Conservation (phyloP, 2,113 vertebrate species). For the Malurus melanocephalus region DNA sequence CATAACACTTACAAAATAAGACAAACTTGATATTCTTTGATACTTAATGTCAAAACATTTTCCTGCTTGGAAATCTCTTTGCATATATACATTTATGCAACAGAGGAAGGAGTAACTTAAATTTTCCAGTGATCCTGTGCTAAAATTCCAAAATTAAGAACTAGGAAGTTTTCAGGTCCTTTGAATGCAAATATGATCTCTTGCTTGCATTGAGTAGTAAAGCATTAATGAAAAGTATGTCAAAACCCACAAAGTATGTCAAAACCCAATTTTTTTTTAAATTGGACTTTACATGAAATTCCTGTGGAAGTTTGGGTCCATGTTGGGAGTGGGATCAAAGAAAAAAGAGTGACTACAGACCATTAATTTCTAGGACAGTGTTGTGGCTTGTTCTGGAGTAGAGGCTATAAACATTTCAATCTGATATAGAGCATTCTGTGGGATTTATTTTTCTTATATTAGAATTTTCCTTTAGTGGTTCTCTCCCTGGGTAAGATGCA, state of each 20-base stretch:
- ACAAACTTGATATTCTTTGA: not conserved
- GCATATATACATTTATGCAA: not conserved
- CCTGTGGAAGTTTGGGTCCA: not conserved
- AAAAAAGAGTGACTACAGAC: not conserved
- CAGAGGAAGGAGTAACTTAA: not conserved
- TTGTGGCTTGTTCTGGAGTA: not conserved
- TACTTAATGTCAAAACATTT: not conserved
- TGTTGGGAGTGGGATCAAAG: not conserved
- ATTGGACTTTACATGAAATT: not conserved
- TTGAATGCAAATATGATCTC: not conserved
- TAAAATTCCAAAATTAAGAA: not conserved
- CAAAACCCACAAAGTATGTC: not conserved
- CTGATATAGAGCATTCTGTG: not conserved
- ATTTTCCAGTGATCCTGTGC: not conserved
- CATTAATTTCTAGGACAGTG: not conserved
- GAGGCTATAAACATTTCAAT: not conserved
- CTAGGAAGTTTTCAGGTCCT: not conserved
- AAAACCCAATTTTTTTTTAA: not conserved
- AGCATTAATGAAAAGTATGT: not conserved
- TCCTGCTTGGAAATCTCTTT: not conserved
- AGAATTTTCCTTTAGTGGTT: not conserved
- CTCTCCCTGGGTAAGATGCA: not conserved
- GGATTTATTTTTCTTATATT: not conserved
- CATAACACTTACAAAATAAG: not conserved
- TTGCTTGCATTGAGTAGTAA: not conserved